phyloP scores from a whole-genome alignment of 2,888 invertebrate species.

The Schizotus pectinicornis region DNA sequence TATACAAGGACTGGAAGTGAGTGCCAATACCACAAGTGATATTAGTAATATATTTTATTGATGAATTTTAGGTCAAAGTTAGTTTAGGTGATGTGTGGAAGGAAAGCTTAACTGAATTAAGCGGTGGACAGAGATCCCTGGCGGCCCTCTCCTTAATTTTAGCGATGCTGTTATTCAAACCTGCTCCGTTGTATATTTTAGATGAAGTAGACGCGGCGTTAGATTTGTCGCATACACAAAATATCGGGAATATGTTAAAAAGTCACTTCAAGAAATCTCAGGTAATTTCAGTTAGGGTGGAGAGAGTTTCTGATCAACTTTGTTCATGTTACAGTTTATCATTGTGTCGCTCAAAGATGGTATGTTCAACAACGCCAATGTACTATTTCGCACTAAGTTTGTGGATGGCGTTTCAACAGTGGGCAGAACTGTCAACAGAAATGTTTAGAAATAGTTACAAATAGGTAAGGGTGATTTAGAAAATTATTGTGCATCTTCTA shows the following conservation, averaged over 20 bases:
- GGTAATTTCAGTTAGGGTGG: conserved; percentile 61
- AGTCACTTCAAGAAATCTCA: conserved; percentile 88
- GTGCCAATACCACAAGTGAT: conserved; percentile 2
- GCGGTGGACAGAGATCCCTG: conserved; percentile 95
- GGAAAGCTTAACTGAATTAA: conserved; percentile 92
- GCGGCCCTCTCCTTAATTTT: conserved; percentile 96
- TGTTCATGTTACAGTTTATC: conserved; percentile 79
- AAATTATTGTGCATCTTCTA: too few species aligned
- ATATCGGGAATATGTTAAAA: conserved; percentile 95
- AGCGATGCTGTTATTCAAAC: conserved; percentile 95
- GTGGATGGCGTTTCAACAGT: conserved; percentile 95
- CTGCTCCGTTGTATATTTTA: conserved; percentile 97
- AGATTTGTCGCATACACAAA: conserved; percentile 97
- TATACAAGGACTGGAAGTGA: conserved; percentile 86
- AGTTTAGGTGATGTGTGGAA: conserved; percentile 95
- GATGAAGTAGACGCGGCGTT: conserved; percentile 99
- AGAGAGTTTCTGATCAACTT: conserved; percentile 11
- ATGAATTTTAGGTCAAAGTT: conserved; percentile 70
- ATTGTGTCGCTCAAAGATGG: conserved; percentile 98
- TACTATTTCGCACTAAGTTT: conserved; percentile 92
- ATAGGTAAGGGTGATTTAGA: too few species aligned
- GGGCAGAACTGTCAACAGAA: conserved; percentile 63
- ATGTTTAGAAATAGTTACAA: conserved; percentile 5
- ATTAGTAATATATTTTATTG: not conserved
- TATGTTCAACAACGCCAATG: conserved; percentile 99